Base-by-base conservation (phyloP, 2,113 vertebrate species). In the Ceuthmochares aereus region DNA sequence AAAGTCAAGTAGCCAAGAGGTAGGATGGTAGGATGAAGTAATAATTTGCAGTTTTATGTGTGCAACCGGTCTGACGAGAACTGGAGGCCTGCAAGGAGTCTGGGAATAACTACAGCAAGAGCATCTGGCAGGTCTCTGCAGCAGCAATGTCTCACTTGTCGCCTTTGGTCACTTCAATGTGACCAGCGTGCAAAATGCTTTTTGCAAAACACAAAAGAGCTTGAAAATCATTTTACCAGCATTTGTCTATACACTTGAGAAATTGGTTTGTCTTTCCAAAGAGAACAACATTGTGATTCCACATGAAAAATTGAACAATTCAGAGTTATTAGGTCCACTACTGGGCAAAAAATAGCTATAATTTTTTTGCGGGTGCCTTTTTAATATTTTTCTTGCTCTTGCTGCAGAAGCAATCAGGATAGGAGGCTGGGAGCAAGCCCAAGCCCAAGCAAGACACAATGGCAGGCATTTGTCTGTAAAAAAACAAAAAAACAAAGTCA, bases 21-120 rank as follows among this genome's bases (percentile, higher is more conserved):
- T 56, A 91, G 76, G 87, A 75, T 56, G 92, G 81, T 56, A 91
- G 76, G 87, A 75, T 56, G 36, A 79, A 92, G 30, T 80, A 40
- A 86, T 54, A 70, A 42, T 76, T 73, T 87, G 82, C 88, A 90
- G 59, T 77, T 85, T 5, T 84, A 17, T 42, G 30, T 21, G 69
- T 83, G 62, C 30, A 69, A 58, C 32, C 5, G 2, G 45, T 74
- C 73, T 92, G 93, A 89, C 76, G 81, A 77, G 87, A 78, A 69
- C 86, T 92, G 91, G 72, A 90, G 73, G 76, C 27, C 42, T 32
- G 84, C 32, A 27, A 70, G 51, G 68, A 88, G 18, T 23, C 73
- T 63, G 68, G 68, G 87, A 78, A 81, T 78, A 93, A 30, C 72
- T 51, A 17, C 25, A 3, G 74, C 1, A 0, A 90, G 87, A 92